Base-by-base conservation (phyloP, 2,888 invertebrate genomes). In the Ophion ellenae region DNA sequence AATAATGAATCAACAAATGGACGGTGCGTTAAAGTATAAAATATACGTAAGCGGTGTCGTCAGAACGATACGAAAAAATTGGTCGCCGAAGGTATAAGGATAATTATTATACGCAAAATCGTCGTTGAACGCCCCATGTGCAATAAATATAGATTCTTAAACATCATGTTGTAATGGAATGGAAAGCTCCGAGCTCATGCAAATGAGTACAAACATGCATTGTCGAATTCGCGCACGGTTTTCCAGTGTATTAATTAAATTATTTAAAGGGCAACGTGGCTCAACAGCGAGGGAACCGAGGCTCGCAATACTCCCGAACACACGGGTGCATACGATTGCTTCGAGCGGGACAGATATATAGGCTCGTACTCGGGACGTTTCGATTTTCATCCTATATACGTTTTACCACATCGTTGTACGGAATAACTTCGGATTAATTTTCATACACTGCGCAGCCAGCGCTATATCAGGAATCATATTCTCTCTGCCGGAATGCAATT, bases 181-280 rank as follows among this genome's bases (percentile, higher is more conserved):
- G 17, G n/a, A 4, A 47, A 47, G 57, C 64, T 47, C n/a, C 36
- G 36, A 32, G 64, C 59, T 14, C 59, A 86, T 86, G 86, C 85
- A 87, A 89, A 89, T 86, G 87, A 83, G 87, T 80, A 77, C 75
- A 85, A 85, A 74, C 53, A 84, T 87, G 77, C 83, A 82, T 70
- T 32, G 78, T 57, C 36, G 63, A 81, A 66, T 73, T 69, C 76
- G 59, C 64, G n/a, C 32, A 66, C 78, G 85, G 86, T 90, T 90
- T 89, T 87, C 86, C 89, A 86, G 84, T 85, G 75, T 87, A 80
- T 88, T 87, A 88, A 90, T 90, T 84, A 80, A 89, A 89, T 89
- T 81, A 79, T 69, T 63, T 67, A 69, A 81, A 84, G 86, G 73
- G 63, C 64, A 45, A 57, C 59, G 63, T 74, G 77, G 32, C 28